phyloP scores from a whole-genome alignment of 2,888 invertebrate genomes.

The Augiades crinisus region DNA sequence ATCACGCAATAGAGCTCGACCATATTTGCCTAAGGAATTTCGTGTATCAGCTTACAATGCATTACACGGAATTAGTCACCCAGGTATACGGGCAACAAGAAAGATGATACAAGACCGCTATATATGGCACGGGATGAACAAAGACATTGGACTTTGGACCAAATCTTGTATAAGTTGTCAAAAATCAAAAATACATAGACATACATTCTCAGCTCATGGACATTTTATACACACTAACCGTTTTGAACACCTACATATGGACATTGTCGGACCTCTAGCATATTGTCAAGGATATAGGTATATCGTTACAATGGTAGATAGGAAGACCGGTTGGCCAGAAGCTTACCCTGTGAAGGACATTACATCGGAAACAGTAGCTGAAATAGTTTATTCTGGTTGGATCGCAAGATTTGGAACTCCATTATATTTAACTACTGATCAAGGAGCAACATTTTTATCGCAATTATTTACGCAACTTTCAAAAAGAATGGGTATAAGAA shows the following conservation, averaged over 20 bases:
- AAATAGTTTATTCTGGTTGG: slow-evolving; percentile 4
- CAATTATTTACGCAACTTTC: slow-evolving; percentile 36
- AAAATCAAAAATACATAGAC: not conserved
- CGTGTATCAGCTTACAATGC: slow-evolving; percentile 6
- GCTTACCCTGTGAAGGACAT: not conserved
- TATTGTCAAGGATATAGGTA: not conserved
- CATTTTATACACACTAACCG: not conserved
- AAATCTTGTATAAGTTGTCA: not conserved
- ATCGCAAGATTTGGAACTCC: slow-evolving; percentile 12
- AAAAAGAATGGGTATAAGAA: slow-evolving; percentile 24
- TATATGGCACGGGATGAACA: slow-evolving; percentile 22
- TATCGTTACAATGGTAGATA: not conserved
- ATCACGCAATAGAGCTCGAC: not conserved
- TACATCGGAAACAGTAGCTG: not conserved
- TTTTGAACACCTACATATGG: not conserved
- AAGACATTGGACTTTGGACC: not conserved
- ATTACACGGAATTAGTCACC: slow-evolving; percentile 20
- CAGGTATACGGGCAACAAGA: slow-evolving; percentile 8
- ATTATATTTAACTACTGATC: slow-evolving; percentile 6
- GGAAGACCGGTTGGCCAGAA: not conserved
- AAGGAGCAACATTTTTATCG: slow-evolving; percentile 35
- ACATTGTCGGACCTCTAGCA: not conserved
- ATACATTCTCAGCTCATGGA: not conserved
- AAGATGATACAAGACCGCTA: slow-evolving; percentile 5
- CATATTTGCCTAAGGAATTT: slow-evolving; percentile 8